Evolutionary conservation across 2,113 vertebrate species (phyloP).

Genomic region (Megalops atlanticus): DNA sequence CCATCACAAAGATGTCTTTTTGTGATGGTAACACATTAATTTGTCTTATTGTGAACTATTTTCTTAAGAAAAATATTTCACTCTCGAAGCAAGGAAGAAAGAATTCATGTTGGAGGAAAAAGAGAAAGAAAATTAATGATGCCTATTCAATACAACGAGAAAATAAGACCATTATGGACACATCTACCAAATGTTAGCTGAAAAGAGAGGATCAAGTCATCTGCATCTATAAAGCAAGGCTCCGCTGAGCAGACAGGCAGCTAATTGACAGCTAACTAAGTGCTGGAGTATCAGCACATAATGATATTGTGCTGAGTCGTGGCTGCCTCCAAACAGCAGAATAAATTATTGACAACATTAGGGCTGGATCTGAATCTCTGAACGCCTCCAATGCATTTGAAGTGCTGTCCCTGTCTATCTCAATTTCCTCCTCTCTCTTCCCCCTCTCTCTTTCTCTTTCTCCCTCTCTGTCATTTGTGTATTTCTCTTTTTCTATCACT

Average conservation of each 20-base stretch:
- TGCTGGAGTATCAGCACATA: background rate
- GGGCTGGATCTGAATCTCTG: background rate
- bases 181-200: background rate
- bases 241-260: background rate
- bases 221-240: background rate
- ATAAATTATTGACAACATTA: conserved; percentile 4
- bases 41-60: background rate
- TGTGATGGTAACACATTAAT: too few relatives aligned
- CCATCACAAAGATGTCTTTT: too few relatives aligned
- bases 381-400: background rate
- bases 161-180: too few relatives aligned
- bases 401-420: background rate
- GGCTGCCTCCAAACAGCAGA: background rate
- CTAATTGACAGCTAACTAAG: background rate
- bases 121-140: too few relatives aligned
- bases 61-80: background rate
- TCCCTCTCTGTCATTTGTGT: background rate
- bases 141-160: too few relatives aligned
- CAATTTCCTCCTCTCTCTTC: background rate
- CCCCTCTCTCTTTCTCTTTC: background rate
- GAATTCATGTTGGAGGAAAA: too few relatives aligned
- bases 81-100: background rate
- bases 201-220: background rate
- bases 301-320: background rate
- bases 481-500: background rate